Percentiles rank a stretch among this genome's conserved stretches.
Conservation (phyloP, 2,113 vertebrate species). For the Empidonax traillii region DNA sequence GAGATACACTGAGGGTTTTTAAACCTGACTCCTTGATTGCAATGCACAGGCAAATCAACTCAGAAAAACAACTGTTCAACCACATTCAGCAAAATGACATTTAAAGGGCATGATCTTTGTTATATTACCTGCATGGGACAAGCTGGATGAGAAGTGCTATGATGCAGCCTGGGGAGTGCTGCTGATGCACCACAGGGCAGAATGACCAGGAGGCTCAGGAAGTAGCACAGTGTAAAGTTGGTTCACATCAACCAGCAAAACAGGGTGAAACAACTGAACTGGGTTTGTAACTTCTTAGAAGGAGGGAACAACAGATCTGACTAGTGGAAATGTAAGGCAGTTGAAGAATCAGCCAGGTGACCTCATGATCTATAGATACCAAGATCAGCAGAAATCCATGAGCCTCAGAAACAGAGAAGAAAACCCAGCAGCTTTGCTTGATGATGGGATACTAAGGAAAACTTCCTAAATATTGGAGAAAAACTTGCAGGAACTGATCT, state of each 20-base stretch:
- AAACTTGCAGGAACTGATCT: not conserved
- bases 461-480: not conserved
- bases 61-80: not conserved
- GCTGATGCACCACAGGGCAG: not conserved
- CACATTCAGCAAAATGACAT: not conserved
- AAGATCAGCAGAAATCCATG: not conserved
- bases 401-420: not conserved
- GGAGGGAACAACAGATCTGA: not conserved
- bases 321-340: not conserved
- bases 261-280: not conserved
- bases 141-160: not conserved
- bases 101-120: not conserved
- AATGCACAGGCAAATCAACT: not conserved
- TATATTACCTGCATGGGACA: accelerated
- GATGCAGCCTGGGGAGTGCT: not conserved
- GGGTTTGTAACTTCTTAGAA: not conserved
- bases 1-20: not conserved
- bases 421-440: not conserved
- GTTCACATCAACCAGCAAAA: not conserved
- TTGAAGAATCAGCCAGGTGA: not conserved
- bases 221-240: accelerated
- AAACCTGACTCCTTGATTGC: accelerated
- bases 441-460: not conserved
- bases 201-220: not conserved
- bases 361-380: not conserved